Base-by-base conservation (phyloP, 1,140 invertebrate genomes). In the Papilio machaon region DNA sequence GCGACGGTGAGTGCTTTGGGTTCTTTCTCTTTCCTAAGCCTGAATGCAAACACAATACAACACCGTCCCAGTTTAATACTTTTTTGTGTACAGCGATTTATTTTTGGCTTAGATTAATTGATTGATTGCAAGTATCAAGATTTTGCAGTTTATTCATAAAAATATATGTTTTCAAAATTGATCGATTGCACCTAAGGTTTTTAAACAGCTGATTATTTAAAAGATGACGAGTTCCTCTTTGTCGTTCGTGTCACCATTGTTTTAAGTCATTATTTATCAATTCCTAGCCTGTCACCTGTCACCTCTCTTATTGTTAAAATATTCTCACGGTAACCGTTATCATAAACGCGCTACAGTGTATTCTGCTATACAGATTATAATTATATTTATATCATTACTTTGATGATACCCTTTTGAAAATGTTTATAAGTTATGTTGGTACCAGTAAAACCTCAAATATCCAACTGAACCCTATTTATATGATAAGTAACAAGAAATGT, bases 1-100 rank as follows among this genome's bases (percentile, higher is more conserved):
- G 73, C 19, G 47, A 7, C 52, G 46, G 47, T 23, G 74, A 76
- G 74, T 76, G 74, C 46, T 52, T 49, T 76, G 11, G 74, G 47
- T 52, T 52, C 43, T 76, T 15, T 54, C 46, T 35, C 19, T 19
- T 75, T 52, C n/a, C 74, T 30, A 23, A 30, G 74, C 47, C 19
- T 52, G 17, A 49, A 70, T 35, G 64, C 30, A 70, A 70, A 70
- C 64, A 5, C 11, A 70, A 70, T 70, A 70, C 30, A 5, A 70
- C 30, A 15, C 13, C 11, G 64, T 70, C 30, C 30, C 64, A 38
- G 30, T 70, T 38, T 70, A 70, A 35, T 70, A 30, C 10, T 23
- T 64, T 30, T 11, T 70, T 30, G 23, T 64, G 64, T 70, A 7
- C 19, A 64, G n/a, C 4, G 23, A 38, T 35, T 30, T 43, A 4